Evolutionary conservation across 2,113 vertebrate genomes (phyloP), one percentile per base, ranked within the genome.

Genomic region (Tichodroma muraria): DNA sequence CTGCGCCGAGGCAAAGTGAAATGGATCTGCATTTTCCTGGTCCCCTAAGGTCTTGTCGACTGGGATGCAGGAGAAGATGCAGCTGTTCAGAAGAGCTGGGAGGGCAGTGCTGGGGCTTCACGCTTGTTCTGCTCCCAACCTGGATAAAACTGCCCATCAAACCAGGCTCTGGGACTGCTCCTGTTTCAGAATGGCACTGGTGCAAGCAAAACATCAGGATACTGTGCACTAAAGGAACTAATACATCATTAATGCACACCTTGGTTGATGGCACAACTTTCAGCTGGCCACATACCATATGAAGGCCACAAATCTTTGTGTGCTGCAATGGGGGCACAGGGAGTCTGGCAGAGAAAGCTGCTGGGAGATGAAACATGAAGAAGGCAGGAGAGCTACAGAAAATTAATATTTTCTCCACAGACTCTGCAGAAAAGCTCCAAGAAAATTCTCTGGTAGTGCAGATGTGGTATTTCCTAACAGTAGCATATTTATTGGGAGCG

Each of bases 401-500:
- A 94, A 83, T 3, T 15, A 83, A 3, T 20, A 30, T 80, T 83
- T 82, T 75, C 70, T 72, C 33, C 73, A 40, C 3, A 86, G 44
- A 15, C 50, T 64, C 61, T 60, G 38, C 4, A 9, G 73, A 91
- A 85, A 80, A 89, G 47, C 56, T 90, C n/a, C 64, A 59, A 85
- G 84, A 53, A 63, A 83, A 56, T 21, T 68, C 69, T 71, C 57
- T 71, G 65, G 60, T 68, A 88, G 44, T 12, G 7, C 81, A 87
- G 78, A 75, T 75, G 83, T 69, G 70, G 47, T 70, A 75, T 85
- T 90, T 92, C 93, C 85, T 82, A 93, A 77, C 66, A 85, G 88
- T 45, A 91, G 89, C 38, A 4, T 13, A 52, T 73, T 91, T 87
- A 81, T 3, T 44, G 71, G 78, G 68, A 89, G 47, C 1, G 40